phyloP scores from a whole-genome alignment of 35 echinoderm and acorn worm species.

The Diadema setosum region DNA sequence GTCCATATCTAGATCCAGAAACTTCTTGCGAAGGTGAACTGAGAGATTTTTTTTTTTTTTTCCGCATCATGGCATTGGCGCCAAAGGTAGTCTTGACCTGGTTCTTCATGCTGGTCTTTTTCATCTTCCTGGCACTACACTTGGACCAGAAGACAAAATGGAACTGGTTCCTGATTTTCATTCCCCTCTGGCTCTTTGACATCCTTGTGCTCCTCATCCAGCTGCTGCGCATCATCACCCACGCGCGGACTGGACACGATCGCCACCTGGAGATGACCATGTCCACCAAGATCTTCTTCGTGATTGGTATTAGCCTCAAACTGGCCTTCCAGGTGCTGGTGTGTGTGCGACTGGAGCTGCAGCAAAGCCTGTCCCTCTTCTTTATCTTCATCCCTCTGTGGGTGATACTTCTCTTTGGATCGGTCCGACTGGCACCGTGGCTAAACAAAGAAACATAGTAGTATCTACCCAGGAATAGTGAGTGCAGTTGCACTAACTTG shows the following conservation, averaged over 20 bases:
- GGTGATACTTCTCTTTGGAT: slow-evolving; percentile 54
- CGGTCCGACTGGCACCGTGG: slow-evolving; percentile 74
- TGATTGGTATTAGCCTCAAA: slow-evolving; percentile 54
- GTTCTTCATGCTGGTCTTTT: slow-evolving; percentile 60
- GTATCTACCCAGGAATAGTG: too few relatives aligned
- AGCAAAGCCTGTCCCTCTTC: slow-evolving; percentile 34
- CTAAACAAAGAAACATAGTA: neutral
- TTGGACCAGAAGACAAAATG: slow-evolving; percentile 60
- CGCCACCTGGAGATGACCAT: slow-evolving; percentile 36
- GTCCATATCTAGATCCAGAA: too few relatives aligned
- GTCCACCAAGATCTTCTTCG: slow-evolving; percentile 50
- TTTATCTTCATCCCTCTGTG: slow-evolving; percentile 92
- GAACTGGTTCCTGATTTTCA: slow-evolving; percentile 97
- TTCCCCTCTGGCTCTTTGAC: slow-evolving; percentile 93
- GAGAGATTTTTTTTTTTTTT: too few relatives aligned
- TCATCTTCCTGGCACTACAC: slow-evolving; percentile 71
- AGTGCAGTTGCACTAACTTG: too few relatives aligned
- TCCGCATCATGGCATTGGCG: slow-evolving; percentile 64
- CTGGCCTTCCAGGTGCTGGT: slow-evolving; percentile 74
- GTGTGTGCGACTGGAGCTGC: slow-evolving; percentile 73
- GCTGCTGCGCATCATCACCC: slow-evolving; percentile 57
- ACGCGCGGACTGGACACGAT: slow-evolving; percentile 55
- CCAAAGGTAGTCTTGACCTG: slow-evolving; percentile 64
- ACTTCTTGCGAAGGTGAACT: too few relatives aligned
- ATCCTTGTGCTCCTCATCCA: slow-evolving; percentile 31